Evolutionary conservation across 2,113 vertebrate species (phyloP), one percentile per base, ranked within the genome.

Genomic region (Mormyrus iriodes): DNA sequence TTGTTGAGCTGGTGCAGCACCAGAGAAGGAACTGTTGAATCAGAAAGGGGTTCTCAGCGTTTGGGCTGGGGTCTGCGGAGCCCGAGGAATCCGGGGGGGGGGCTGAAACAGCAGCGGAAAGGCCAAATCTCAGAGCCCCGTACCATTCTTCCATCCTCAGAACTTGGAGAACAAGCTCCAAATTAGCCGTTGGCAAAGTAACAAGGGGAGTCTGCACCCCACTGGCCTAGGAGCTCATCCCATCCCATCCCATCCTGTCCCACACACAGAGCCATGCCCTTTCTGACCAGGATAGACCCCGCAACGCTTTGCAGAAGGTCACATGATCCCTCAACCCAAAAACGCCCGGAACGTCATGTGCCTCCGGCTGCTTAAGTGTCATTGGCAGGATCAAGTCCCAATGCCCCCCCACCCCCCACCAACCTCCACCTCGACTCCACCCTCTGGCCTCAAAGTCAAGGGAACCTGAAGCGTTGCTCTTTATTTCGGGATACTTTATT

Each of bases 401-500:
- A 8, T 8, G 3, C 9, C 90, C 84, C 31, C 31, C 85, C 53
- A 51, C 84, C 85, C 48, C 53, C 49, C 89, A 51, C 42, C 55
- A 79, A 87, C 61, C 90, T 89, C 89, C 88, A 91, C 55, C 92
- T 91, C 91, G 90, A 87, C 88, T 46, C 79, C 85, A 90, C 92
- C 91, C 92, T 89, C 88, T 86, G 31, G 65, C 89, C 89, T 84
- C 88, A 90, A 53, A 87, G 85, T 93, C 21, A 2, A 79, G 91
- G 52, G 91, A 82, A 92, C 91, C 93, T 93, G 92, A 95, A 94
- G 91, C 94, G 94, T 93, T 91, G 91, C 86, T 46, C 0, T 93
- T 94, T 95, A 94, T 96, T 96, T 95, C 95, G 39, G 94, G 94
- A 92, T 87, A 90, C 93, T 93, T 92, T 92, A 92, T 91, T 95